phyloP scores from a whole-genome alignment of 1,140 invertebrate genomes.

The Dermatophagoides farinae region DNA sequence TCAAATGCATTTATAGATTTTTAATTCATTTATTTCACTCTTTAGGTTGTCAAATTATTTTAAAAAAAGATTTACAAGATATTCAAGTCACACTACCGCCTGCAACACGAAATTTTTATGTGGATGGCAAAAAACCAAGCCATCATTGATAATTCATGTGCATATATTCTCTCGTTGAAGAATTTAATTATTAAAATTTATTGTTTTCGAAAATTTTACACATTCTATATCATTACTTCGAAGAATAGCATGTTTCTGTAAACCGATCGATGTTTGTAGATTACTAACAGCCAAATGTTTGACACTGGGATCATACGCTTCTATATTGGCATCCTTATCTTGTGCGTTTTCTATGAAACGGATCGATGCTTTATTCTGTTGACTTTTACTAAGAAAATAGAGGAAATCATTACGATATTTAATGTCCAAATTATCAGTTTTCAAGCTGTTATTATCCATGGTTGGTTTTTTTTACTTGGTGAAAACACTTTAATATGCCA shows the following conservation, averaged over 20 bases:
- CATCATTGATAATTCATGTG: slow-evolving; percentile 42
- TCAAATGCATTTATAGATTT: slow-evolving; percentile 13
- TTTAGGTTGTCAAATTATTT: slow-evolving; percentile 77
- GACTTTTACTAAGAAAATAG: neutral
- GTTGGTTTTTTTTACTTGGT: too few relatives aligned
- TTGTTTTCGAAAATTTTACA: neutral
- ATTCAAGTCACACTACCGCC: slow-evolving; percentile 62
- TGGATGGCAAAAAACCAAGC: slow-evolving; percentile 83
- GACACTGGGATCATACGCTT: neutral
- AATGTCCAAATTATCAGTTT: neutral
- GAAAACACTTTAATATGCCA: too few relatives aligned
- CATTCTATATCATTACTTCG: neutral
- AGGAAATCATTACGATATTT: neutral
- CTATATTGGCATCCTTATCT: neutral
- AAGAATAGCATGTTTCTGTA: neutral
- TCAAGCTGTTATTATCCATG: too few relatives aligned
- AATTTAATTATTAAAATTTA: neutral
- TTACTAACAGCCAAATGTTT: neutral
- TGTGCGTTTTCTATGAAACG: neutral
- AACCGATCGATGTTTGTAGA: neutral
- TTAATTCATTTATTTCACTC: slow-evolving; percentile 15
- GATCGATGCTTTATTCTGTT: neutral
- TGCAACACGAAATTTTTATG: slow-evolving; percentile 93
- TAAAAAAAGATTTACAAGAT: slow-evolving; percentile 78
- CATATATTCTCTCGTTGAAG: neutral